Percentiles rank a stretch among this genome's conserved stretches.
Evolutionary conservation across 2,888 invertebrate species (phyloP).

Genomic region (Heliconius charithonia): DNA sequence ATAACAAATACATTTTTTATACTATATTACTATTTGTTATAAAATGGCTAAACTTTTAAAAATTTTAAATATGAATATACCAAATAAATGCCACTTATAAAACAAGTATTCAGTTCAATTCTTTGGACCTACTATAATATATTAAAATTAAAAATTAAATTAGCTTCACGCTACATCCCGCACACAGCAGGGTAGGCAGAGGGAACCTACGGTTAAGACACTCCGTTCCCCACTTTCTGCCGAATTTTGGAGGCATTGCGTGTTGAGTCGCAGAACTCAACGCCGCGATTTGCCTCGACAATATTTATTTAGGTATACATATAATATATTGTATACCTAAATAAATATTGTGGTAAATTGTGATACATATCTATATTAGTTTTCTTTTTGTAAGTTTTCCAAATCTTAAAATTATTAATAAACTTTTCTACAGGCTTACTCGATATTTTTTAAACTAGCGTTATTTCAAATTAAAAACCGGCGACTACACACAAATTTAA

Average conservation of each 20-base stretch:
- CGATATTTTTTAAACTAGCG: neutral
- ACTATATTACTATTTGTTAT: neutral
- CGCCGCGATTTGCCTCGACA: too few relatives aligned
- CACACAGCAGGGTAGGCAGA: too few relatives aligned
- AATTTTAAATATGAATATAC: neutral
- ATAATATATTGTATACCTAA: neutral
- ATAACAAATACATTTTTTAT: constrained; percentile 1
- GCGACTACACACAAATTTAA: constrained; percentile 35
- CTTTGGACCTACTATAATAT: neutral
- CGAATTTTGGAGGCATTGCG: too few relatives aligned
- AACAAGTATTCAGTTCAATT: neutral
- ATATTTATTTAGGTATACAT: too few relatives aligned
- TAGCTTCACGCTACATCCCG: too few relatives aligned
- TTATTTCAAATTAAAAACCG: neutral
- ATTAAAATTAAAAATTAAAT: too few relatives aligned
- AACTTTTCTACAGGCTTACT: neutral
- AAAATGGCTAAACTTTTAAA: neutral
- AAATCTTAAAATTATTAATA: neutral
- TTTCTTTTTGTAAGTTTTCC: neutral
- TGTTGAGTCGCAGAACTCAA: too few relatives aligned
- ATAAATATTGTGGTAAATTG: neutral
- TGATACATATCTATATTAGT: neutral
- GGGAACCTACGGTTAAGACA: too few relatives aligned
- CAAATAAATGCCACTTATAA: neutral
- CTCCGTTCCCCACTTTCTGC: too few relatives aligned